These are phyloP conservation scores for Paguma larvata DNA, from an alignment of 2,797 vertebrate species.

Conservation along the genomic window DNA sequence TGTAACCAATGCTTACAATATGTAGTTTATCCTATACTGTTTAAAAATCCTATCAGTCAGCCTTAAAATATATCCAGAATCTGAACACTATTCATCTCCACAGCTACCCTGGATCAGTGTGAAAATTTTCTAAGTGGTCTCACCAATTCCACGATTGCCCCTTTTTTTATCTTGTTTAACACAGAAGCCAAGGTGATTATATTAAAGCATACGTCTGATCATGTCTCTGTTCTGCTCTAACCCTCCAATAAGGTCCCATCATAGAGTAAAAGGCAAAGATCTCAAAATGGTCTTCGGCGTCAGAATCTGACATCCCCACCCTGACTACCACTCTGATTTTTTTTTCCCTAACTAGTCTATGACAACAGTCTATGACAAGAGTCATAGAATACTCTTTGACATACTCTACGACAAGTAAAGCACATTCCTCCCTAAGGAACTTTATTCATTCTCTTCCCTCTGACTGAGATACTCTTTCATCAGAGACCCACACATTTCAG, in stretches of 20 bases:
- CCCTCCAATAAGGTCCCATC: neutral
- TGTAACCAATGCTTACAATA: slow-evolving; percentile 35
- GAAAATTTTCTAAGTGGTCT: neutral
- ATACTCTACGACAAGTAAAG: neutral
- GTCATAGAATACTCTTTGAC: neutral
- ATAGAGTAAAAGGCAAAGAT: neutral
- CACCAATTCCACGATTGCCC: neutral
- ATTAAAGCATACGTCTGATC: neutral
- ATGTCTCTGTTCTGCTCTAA: neutral
- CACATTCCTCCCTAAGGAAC: neutral
- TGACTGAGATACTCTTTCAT: neutral
- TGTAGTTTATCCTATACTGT: slow-evolving; percentile 6
- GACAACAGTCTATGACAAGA: too few species aligned
- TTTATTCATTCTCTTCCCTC: neutral
- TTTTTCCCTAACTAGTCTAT: neutral
- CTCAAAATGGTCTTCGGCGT: neutral
- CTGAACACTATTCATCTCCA: neutral
- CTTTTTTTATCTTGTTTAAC: neutral
- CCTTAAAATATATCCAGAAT: neutral
- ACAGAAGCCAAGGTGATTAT: neutral
- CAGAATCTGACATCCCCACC: neutral
- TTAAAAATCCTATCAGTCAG: neutral
- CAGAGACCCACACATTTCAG: neutral
- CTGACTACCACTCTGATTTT: neutral
- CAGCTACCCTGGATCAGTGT: neutral